Evolutionary conservation across 2,888 invertebrate genomes (phyloP).

Genomic region (Epiblema foenella): DNA sequence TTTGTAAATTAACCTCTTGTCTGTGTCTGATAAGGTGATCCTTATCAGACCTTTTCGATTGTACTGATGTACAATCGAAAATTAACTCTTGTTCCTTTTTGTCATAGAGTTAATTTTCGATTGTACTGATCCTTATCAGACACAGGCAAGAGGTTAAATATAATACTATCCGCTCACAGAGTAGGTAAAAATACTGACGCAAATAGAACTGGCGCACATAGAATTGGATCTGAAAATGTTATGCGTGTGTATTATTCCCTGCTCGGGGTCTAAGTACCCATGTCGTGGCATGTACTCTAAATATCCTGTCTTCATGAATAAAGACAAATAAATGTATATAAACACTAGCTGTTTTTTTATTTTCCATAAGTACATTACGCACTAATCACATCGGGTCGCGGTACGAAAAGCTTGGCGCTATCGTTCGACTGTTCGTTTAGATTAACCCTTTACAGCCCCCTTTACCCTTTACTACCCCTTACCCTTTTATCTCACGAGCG

Average conservation of each 20-base stretch:
- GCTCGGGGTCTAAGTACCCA: constrained; percentile 21
- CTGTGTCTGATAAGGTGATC: too few species aligned
- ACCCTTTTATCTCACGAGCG: too few species aligned
- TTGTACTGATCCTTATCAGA: too few species aligned
- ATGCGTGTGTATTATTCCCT: constrained; percentile 20
- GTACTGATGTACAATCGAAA: too few species aligned
- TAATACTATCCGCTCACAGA: constrained; percentile 27
- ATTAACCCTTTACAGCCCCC: too few species aligned
- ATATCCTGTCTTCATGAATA: constrained; percentile 48
- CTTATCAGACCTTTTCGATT: too few species aligned
- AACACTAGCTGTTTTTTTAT: constrained; percentile 43
- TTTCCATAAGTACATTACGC: not conserved
- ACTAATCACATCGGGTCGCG: not conserved
- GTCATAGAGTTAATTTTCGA: too few species aligned
- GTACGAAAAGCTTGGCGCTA: not conserved
- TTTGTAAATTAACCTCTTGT: too few species aligned
- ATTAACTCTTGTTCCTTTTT: too few species aligned
- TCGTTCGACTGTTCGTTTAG: too few species aligned
- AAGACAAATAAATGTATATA: constrained; percentile 58
- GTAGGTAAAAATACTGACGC: constrained; percentile 14
- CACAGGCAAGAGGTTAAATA: too few species aligned
- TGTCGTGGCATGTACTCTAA: constrained; percentile 35
- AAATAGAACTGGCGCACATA: not conserved
- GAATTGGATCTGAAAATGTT: not conserved
- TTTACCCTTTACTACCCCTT: too few species aligned